Conservation (phyloP, 2,888 invertebrate genomes). For the Anorthoa munda region DNA sequence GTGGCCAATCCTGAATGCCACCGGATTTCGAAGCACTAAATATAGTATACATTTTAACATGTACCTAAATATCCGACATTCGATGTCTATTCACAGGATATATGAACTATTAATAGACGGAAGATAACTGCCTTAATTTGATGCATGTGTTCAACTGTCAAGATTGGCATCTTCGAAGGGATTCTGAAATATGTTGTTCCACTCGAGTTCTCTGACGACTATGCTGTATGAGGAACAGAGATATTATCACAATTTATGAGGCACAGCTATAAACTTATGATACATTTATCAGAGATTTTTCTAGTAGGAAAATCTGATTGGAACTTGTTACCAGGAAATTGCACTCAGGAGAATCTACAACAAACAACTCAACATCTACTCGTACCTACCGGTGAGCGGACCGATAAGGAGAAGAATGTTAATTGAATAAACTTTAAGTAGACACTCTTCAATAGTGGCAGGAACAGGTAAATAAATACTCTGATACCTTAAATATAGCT, state of each 20-base stretch:
- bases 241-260: slow-evolving; percentile 22
- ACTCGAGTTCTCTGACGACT: slow-evolving; percentile 9
- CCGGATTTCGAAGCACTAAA: slow-evolving; percentile 75
- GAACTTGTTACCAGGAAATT: slow-evolving; percentile 1
- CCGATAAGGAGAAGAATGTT: neutral
- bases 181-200: slow-evolving; percentile 21
- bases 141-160: slow-evolving; percentile 44
- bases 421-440: slow-evolving; percentile 5
- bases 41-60: slow-evolving; percentile 75
- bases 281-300: slow-evolving; percentile 1
- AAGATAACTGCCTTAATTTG: slow-evolving; percentile 57
- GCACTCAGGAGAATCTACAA: neutral
- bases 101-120: slow-evolving; percentile 58
- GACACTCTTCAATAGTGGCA: neutral
- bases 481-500: neutral
- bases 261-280: neutral
- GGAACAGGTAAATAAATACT: neutral
- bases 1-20: slow-evolving; percentile 76
- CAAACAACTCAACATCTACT: slow-evolving; percentile 9
- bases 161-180: slow-evolving; percentile 27
- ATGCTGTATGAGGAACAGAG: slow-evolving; percentile 3
- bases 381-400: too few species aligned
- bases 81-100: slow-evolving; percentile 55
- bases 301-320: neutral
- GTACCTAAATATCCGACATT: slow-evolving; percentile 62